phyloP scores from a whole-genome alignment of 2,888 invertebrate genomes.

The Mimumesa dahlbomi region DNA sequence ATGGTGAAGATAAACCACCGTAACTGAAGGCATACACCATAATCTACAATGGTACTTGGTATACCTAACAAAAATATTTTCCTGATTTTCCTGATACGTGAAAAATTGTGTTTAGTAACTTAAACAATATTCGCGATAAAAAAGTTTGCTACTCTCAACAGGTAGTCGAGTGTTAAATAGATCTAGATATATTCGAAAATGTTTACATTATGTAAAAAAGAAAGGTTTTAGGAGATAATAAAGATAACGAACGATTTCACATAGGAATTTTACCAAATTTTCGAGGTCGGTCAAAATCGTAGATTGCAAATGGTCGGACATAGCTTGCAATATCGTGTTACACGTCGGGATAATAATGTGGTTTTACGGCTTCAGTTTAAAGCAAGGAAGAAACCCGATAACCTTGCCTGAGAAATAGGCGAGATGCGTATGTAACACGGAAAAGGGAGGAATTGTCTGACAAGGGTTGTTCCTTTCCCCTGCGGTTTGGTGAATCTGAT shows the following conservation, averaged over 20 bases:
- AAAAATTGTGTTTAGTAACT: no score
- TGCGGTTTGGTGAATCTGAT: slow-evolving; percentile 22
- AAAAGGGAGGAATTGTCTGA: slow-evolving; percentile 30
- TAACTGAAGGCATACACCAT: no score
- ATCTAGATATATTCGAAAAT: no score
- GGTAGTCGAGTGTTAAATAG: neutral
- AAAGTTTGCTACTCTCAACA: neutral
- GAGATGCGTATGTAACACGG: slow-evolving; percentile 16
- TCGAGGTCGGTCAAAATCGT: neutral
- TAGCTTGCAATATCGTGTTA: slow-evolving; percentile 52
- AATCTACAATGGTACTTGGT: no score
- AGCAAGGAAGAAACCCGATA: slow-evolving; percentile 71
- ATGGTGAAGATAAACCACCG: no score
- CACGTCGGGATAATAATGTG: slow-evolving; percentile 40
- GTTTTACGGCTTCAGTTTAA: slow-evolving; percentile 72
- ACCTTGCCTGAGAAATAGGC: slow-evolving; percentile 57
- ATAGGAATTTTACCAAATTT: neutral
- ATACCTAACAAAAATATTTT: no score
- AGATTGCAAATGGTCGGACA: slow-evolving; percentile 1
- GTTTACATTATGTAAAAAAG: no score
- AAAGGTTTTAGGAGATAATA: no score
- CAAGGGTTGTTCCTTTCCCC: slow-evolving; percentile 10
- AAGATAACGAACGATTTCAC: neutral
- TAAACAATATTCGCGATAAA: no score
- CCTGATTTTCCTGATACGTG: no score